Percentiles rank a stretch among this genome's conserved stretches.
phyloP scores from a whole-genome alignment of 2,888 invertebrate genomes.

The Oligia fasciuncula region DNA sequence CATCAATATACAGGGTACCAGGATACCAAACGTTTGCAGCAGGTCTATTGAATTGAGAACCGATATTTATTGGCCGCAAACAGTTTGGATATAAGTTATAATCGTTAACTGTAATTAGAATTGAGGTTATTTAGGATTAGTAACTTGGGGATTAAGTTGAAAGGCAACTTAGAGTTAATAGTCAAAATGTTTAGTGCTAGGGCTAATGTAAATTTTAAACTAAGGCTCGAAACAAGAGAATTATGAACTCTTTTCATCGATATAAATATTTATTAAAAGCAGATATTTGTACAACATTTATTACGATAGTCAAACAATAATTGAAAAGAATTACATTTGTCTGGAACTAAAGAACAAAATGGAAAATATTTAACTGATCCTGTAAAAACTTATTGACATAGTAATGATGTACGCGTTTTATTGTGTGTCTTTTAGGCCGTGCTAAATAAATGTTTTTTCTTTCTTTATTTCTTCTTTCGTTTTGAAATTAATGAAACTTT shows the following conservation, averaged over 20 bases:
- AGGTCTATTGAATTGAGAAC: slow-evolving; percentile 74
- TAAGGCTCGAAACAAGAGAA: background rate
- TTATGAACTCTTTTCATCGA: background rate
- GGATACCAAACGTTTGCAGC: slow-evolving; percentile 72
- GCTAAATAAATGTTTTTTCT: too few relatives aligned
- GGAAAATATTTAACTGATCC: background rate
- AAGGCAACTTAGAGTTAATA: background rate
- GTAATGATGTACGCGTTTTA: background rate
- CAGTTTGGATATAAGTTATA: slow-evolving; percentile 61
- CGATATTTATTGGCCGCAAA: slow-evolving; percentile 76
- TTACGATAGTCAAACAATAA: background rate
- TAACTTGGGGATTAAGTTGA: slow-evolving; percentile 27
- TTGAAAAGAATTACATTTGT: background rate
- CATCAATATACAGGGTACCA: slow-evolving; percentile 71
- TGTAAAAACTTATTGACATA: background rate
- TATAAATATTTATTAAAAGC: background rate
- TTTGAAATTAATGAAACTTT: background rate
- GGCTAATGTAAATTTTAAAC: too few relatives aligned
- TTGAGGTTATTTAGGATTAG: slow-evolving; percentile 7
- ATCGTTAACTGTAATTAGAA: slow-evolving; percentile 54
- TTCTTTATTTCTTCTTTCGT: too few relatives aligned
- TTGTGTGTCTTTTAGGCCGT: too few relatives aligned
- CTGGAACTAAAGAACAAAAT: background rate
- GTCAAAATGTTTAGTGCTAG: background rate
- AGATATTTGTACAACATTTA: background rate